Conservation (phyloP, 2,113 vertebrate species). For the Xenus cinereus region DNA sequence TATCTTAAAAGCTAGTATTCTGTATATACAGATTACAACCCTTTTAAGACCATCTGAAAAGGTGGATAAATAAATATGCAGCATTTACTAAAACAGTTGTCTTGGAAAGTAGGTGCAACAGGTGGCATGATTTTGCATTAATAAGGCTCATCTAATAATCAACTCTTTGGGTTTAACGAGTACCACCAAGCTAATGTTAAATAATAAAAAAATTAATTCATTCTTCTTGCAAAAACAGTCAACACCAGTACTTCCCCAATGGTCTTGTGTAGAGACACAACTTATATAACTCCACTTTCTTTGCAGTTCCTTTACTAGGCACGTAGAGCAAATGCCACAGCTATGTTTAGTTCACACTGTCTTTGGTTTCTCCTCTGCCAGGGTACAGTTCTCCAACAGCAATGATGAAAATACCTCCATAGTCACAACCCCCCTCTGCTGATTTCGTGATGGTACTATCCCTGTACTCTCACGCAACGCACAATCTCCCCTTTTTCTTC, state of each 20-base stretch:
- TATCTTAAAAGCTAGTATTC: background rate
- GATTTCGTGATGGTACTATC: background rate
- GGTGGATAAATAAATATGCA: background rate
- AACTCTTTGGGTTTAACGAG: background rate
- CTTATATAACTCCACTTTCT: background rate
- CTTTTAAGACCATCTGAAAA: background rate
- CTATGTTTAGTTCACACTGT: background rate
- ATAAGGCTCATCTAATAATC: background rate
- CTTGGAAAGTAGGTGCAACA: background rate
- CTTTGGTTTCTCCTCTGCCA: background rate
- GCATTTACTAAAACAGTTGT: background rate
- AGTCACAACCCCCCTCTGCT: fast-evolving
- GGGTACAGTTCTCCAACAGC: background rate
- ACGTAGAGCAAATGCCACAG: background rate
- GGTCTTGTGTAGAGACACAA: background rate
- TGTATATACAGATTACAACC: background rate
- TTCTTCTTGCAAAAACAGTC: background rate
- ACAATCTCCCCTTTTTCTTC: background rate
- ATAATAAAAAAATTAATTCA: background rate
- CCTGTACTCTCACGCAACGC: background rate
- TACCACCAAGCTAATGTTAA: background rate
- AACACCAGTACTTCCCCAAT: background rate
- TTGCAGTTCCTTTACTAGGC: background rate
- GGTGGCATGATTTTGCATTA: background rate
- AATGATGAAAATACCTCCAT: background rate